Evolutionary conservation across 2,113 vertebrate genomes (phyloP).

Genomic region (Pundamilia nyererei): DNA sequence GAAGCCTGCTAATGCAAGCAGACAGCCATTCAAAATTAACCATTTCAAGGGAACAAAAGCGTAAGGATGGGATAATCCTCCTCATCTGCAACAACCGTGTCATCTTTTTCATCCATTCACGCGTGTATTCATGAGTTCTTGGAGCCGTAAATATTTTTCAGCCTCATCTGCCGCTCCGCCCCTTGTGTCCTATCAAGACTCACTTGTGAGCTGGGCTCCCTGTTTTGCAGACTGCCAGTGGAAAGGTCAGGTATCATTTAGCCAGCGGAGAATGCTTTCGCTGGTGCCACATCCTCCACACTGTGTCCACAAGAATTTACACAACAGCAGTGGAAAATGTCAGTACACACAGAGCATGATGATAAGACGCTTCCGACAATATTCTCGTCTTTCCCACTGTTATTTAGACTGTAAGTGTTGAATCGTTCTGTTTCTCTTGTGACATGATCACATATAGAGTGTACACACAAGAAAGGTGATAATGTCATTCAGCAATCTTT

Average conservation of each 20-base stretch:
- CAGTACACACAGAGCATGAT: conserved; percentile 40
- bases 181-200: conserved; percentile 7
- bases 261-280: conserved; percentile 36
- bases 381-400: background rate
- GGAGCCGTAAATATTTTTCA: conserved; percentile 34
- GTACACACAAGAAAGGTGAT: background rate
- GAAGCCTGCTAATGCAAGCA: conserved; percentile 32
- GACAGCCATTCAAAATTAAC: conserved; percentile 41
- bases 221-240: conserved; percentile 17
- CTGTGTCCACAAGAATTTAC: conserved; percentile 59
- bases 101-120: conserved; percentile 22
- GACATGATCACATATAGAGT: background rate
- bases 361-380: conserved; percentile 26
- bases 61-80: background rate
- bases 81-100: conserved; percentile 9
- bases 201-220: background rate
- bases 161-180: conserved; percentile 8
- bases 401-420: background rate
- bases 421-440: background rate
- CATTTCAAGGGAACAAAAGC: conserved; percentile 15
- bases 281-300: conserved; percentile 39
- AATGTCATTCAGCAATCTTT: background rate
- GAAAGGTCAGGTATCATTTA: conserved; percentile 67
- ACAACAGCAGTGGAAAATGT: conserved; percentile 59
- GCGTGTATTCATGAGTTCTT: conserved; percentile 33